Evolutionary conservation across 2,888 invertebrate species (phyloP).

Genomic region (Amphiduros pacificus): DNA sequence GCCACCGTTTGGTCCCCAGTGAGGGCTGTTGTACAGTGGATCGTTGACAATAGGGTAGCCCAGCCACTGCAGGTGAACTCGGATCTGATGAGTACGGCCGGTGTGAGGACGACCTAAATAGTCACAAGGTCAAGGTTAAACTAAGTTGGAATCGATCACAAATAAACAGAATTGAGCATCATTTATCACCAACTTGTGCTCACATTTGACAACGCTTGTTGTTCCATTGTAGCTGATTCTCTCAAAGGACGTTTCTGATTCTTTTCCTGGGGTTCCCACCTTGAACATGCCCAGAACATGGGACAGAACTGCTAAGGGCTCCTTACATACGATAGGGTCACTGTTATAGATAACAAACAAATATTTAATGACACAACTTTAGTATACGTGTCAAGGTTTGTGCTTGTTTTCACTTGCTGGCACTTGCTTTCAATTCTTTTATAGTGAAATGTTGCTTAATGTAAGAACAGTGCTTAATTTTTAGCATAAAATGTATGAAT

Average conservation of each 20-base stretch:
- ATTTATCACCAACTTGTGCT: conserved; percentile 45
- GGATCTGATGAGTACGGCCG: conserved; percentile 97
- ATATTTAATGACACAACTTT: too few relatives aligned
- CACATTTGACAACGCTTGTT: conserved; percentile 90
- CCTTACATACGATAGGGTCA: conserved; percentile 79
- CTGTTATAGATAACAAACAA: conserved; percentile 65
- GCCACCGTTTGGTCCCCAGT: conserved; percentile 92
- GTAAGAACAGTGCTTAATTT: neutral
- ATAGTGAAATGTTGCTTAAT: neutral
- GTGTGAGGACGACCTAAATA: conserved; percentile 73
- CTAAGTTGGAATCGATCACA: neutral
- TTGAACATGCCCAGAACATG: conserved; percentile 91
- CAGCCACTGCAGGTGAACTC: conserved; percentile 96
- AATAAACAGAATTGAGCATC: neutral
- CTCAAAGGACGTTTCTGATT: conserved; percentile 88
- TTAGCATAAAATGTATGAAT: too few relatives aligned
- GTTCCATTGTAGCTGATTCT: conserved; percentile 84
- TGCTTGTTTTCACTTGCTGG: too few relatives aligned
- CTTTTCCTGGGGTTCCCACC: conserved; percentile 83
- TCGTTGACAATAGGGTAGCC: conserved; percentile 98
- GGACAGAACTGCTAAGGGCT: conserved; percentile 90
- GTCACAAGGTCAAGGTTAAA: neutral
- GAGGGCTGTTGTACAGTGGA: conserved; percentile 92
- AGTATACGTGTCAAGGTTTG: too few relatives aligned
- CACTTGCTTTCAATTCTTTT: too few relatives aligned